phyloP scores from a whole-genome alignment of 2,797 vertebrate genomes.

The Sarcophilus harrisii region DNA sequence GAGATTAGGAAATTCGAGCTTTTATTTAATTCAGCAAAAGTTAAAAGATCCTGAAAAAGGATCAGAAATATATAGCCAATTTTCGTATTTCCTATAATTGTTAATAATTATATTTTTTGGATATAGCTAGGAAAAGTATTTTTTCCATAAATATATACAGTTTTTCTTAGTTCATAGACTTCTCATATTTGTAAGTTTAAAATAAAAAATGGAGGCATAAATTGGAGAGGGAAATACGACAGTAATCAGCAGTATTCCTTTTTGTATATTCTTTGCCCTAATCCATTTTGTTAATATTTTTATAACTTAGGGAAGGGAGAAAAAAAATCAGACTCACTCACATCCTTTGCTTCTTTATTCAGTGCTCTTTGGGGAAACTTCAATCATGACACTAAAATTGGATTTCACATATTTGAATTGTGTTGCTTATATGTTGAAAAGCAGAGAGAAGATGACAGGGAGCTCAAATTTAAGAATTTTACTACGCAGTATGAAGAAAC shows the following conservation, averaged over 20 bases:
- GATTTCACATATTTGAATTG: conserved; percentile 54
- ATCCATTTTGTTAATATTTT: conserved; percentile 30
- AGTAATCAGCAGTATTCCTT: conserved; percentile 46
- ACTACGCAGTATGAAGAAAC: conserved; percentile 8
- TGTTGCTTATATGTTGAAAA: conserved; percentile 56
- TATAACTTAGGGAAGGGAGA: conserved; percentile 41
- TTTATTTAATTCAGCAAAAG: conserved; percentile 50
- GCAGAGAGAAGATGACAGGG: not conserved
- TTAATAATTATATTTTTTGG: conserved; percentile 40
- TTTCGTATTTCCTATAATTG: conserved; percentile 34
- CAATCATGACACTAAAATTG: not conserved
- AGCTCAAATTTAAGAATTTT: not conserved
- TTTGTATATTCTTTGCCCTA: not conserved
- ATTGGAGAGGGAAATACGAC: conserved; percentile 42
- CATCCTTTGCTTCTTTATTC: conserved; percentile 41
- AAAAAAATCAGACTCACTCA: conserved; percentile 42
- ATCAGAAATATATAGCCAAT: conserved; percentile 32
- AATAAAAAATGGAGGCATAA: conserved; percentile 30
- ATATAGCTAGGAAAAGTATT: conserved; percentile 15
- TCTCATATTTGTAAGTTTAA: conserved; percentile 54
- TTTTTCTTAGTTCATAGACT: conserved; percentile 52
- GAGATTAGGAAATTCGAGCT: conserved; percentile 54
- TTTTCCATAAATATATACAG: conserved; percentile 44
- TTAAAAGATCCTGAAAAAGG: conserved; percentile 46
- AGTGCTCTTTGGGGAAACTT: conserved; percentile 53